Conservation (phyloP, 1,140 invertebrate genomes). For the Pseudomyrmex gracilis region DNA sequence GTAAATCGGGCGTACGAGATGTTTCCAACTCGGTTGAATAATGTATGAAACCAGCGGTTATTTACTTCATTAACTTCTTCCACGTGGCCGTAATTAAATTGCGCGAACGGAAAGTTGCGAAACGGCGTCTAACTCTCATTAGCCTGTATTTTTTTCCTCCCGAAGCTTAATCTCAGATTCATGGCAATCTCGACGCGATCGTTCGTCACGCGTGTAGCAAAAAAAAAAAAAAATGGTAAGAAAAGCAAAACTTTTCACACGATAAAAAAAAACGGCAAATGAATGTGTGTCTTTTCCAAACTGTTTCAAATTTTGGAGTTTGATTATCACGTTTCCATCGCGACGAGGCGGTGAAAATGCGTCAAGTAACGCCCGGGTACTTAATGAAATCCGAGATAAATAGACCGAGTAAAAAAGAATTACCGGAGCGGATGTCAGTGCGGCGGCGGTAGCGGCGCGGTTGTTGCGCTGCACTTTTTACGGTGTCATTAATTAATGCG, state of each 20-base stretch:
- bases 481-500: constrained; percentile 45
- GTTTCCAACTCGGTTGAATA: constrained; percentile 58
- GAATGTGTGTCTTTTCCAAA: neutral
- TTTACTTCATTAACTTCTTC: constrained; percentile 61
- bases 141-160: constrained; percentile 29
- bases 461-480: constrained; percentile 30
- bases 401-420: neutral
- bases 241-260: neutral
- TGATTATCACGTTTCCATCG: neutral
- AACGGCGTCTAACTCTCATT: constrained; percentile 51
- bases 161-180: constrained; percentile 7
- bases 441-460: too few relatives aligned
- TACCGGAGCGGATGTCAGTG: neutral
- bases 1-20: constrained; percentile 60
- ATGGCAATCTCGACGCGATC: constrained; percentile 1
- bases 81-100: constrained; percentile 62
- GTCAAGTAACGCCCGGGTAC: constrained; percentile 6
- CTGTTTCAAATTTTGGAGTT: constrained; percentile 1
- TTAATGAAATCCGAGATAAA: constrained; percentile 46
- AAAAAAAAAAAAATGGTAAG: neutral
- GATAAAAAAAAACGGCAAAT: too few relatives aligned
- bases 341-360: neutral
- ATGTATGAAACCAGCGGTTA: constrained; percentile 58
- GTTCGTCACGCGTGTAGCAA: neutral
- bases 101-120: constrained; percentile 45